phyloP scores from a whole-genome alignment of 2,113 vertebrate species.

The Plestiodon gilberti region DNA sequence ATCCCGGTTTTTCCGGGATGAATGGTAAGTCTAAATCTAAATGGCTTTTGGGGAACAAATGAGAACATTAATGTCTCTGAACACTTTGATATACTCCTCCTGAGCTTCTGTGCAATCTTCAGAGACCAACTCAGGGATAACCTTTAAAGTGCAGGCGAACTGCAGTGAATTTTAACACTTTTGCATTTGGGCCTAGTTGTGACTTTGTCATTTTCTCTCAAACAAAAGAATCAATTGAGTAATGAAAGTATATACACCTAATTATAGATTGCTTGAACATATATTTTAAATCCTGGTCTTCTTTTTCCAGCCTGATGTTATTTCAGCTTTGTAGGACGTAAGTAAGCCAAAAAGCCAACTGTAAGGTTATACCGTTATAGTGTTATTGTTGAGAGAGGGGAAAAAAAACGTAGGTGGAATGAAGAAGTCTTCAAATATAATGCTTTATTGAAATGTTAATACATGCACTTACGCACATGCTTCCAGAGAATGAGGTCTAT shows the following conservation, averaged over 20 bases:
- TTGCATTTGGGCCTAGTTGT: background rate
- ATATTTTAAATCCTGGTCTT: background rate
- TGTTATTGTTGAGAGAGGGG: background rate
- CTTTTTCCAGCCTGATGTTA: background rate
- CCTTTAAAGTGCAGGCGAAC: conserved; percentile 8
- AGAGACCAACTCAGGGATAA: background rate
- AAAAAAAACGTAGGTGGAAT: background rate
- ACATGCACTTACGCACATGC: background rate
- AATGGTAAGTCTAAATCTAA: too few relatives aligned
- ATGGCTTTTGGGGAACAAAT: background rate
- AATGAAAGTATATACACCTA: background rate
- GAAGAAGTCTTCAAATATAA: background rate
- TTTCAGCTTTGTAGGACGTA: background rate
- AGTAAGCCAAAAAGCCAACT: background rate
- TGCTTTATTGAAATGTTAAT: background rate
- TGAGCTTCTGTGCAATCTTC: background rate
- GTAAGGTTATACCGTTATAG: background rate
- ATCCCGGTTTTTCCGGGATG: too few relatives aligned
- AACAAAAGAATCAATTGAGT: background rate
- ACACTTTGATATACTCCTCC: background rate
- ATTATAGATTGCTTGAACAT: background rate
- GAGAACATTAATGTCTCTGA: background rate
- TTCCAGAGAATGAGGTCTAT: background rate
- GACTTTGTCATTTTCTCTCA: background rate
- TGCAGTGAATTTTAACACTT: background rate